These are phyloP conservation scores for Centropus unirufus DNA, from an alignment of 2,113 vertebrate species.

Conservation along the genomic window DNA sequence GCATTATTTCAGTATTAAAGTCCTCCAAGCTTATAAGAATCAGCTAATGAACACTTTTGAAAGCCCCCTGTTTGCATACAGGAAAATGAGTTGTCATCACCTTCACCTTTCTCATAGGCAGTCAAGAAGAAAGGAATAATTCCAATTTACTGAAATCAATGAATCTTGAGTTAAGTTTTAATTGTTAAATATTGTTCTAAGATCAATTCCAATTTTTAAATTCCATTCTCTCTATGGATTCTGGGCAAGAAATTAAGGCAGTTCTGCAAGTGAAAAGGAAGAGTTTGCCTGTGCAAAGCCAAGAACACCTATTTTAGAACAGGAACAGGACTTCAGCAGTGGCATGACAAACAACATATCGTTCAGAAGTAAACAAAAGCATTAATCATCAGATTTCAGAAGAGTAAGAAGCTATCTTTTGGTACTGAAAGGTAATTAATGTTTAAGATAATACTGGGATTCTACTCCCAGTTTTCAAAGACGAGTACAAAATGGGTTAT, in stretches of 20 bases:
- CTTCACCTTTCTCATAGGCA: background rate
- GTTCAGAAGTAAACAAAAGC: conserved; percentile 25
- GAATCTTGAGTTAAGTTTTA: background rate
- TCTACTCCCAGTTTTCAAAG: background rate
- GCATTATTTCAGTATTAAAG: background rate
- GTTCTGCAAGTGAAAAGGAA: background rate
- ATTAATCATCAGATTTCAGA: conserved; percentile 52
- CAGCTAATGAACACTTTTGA: background rate
- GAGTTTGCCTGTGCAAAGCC: background rate
- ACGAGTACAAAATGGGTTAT: background rate
- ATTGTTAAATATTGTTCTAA: background rate
- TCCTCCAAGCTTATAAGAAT: background rate
- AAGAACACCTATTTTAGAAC: background rate
- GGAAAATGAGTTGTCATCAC: background rate
- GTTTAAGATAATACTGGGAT: background rate
- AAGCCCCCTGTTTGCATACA: background rate
- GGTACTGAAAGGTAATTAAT: background rate
- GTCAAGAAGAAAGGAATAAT: background rate
- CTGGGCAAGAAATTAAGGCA: background rate
- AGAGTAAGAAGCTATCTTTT: conserved; percentile 5
- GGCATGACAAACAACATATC: conserved; percentile 18
- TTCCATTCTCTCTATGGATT: background rate
- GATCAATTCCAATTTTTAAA: background rate
- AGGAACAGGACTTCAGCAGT: background rate
- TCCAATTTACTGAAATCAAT: background rate